Base-by-base conservation (phyloP, 2,888 invertebrate genomes). In the Peribatodes rhomboidaria region DNA sequence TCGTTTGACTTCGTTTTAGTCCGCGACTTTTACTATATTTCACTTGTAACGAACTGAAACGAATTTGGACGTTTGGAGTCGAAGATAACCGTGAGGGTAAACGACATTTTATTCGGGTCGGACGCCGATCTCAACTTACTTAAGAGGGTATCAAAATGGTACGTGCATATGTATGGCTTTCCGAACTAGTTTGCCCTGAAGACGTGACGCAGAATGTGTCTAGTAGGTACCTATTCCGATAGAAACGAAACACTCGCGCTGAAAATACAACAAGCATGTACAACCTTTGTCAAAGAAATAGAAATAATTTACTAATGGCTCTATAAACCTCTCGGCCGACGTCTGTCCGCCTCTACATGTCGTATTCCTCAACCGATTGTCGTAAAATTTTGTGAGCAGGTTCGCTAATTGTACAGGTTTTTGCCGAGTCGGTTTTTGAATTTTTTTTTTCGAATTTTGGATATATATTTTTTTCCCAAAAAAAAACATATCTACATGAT, bases 41-140 rank as follows among this genome's bases (percentile, higher is more conserved):
- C 78, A 79, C 75, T 78, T 70, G 79, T 77, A 79, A 78, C 75
- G 75, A 79, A 80, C 77, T 80, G 74, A 80, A 80, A 80, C 81
- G 80, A 77, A 79, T 80, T 78, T 74, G 77, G 79, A 78, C 80
- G 76, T 79, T 77, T 68, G 73, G 71, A 79, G 71, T 79, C 80
- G 75, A 79, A 79, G 81, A 80, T 80, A 80, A 73, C 74, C 60
- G 74, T 74, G 72, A 75, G 78, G 77, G 77, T 80, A 80, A 79
- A 78, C 74, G 80, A 76, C 76, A 75, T 78, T 80, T 78, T 74
- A 77, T 69, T 55, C 63, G 65, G 65, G 63, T 69, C 61, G 68
- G 74, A 74, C 72, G 59, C 72, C 69, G 72, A 71, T 67, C 73
- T 76, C 71, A 70, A 80, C 74, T 78, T 77, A 63, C 64, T 56